Conservation (phyloP, 23 tunicate genomes). For the Trididemnum nubilum region DNA sequence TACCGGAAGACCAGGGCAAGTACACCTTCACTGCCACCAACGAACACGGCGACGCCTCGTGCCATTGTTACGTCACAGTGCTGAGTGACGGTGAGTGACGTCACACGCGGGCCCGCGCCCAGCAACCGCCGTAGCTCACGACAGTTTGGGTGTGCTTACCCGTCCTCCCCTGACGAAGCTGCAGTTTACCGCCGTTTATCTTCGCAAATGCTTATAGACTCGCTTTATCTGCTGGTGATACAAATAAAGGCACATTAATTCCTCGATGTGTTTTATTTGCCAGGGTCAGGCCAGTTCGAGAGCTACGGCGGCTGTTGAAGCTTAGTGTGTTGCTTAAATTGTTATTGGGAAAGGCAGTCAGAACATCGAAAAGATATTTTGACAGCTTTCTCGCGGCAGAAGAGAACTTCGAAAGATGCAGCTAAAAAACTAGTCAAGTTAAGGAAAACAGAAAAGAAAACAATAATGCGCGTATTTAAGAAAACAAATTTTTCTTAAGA, state of each 20-base stretch:
- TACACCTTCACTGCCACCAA: slow-evolving; percentile 78
- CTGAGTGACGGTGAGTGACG: slow-evolving; percentile 70
- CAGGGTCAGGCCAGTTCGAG: not conserved
- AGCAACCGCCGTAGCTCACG: slow-evolving; percentile 28
- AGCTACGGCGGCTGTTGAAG: slow-evolving; percentile 15
- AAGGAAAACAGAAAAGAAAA: no score
- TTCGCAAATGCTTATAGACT: slow-evolving; percentile 14
- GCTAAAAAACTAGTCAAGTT: no score
- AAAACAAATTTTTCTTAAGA: no score
- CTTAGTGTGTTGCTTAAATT: not conserved
- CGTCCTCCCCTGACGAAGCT: not conserved
- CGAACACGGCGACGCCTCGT: slow-evolving; percentile 62
- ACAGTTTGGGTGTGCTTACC: slow-evolving; percentile 21
- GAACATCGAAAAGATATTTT: no score
- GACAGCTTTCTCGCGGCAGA: no score
- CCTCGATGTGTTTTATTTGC: not conserved
- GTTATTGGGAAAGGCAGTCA: no score
- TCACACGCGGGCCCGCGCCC: not conserved
- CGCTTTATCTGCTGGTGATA: slow-evolving; percentile 20
- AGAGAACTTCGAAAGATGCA: no score
- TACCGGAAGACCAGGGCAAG: slow-evolving; percentile 89
- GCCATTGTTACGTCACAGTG: slow-evolving; percentile 81
- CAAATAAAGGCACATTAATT: slow-evolving; percentile 11
- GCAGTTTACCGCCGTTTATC: not conserved
- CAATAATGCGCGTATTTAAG: no score